phyloP scores from a whole-genome alignment of 2,797 vertebrate species.

The Chrosomus eos region DNA sequence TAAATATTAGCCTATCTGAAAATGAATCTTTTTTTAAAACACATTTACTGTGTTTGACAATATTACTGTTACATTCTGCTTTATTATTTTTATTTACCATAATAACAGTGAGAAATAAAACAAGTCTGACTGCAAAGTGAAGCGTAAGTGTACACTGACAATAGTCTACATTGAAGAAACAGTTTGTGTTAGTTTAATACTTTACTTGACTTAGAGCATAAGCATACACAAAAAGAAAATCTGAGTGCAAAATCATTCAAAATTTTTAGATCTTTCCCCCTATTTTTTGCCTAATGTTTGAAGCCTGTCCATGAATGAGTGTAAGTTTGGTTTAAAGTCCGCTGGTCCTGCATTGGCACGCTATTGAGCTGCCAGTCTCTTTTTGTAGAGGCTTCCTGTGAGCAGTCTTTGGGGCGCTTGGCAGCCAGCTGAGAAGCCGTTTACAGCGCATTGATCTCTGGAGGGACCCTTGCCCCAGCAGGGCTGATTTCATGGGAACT shows the following conservation, averaged over 20 bases:
- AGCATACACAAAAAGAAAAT: not conserved
- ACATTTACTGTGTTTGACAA: not conserved
- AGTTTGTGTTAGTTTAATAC: not conserved
- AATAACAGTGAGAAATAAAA: not conserved
- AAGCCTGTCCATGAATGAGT: not conserved
- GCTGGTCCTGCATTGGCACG: conserved; percentile 8
- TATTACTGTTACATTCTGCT: not conserved
- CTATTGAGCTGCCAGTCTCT: conserved; percentile 54
- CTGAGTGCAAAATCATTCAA: not conserved
- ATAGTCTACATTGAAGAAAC: not conserved
- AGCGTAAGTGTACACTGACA: not conserved
- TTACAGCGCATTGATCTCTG: conserved; percentile 64
- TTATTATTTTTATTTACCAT: not conserved
- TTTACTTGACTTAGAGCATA: not conserved
- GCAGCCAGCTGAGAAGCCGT: conserved; percentile 65
- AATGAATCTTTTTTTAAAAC: not conserved
- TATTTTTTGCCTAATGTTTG: not conserved
- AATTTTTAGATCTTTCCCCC: not conserved
- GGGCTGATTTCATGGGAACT: conserved; percentile 55
- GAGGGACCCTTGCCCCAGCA: conserved; percentile 48
- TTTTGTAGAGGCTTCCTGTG: conserved; percentile 63
- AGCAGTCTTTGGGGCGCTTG: conserved; percentile 61
- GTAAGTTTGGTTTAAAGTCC: conserved; percentile 9
- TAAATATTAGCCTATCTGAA: not conserved
- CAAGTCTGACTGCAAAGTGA: not conserved